phyloP scores from a whole-genome alignment of 2,113 vertebrate species.

The Dendrocopos noguchii region DNA sequence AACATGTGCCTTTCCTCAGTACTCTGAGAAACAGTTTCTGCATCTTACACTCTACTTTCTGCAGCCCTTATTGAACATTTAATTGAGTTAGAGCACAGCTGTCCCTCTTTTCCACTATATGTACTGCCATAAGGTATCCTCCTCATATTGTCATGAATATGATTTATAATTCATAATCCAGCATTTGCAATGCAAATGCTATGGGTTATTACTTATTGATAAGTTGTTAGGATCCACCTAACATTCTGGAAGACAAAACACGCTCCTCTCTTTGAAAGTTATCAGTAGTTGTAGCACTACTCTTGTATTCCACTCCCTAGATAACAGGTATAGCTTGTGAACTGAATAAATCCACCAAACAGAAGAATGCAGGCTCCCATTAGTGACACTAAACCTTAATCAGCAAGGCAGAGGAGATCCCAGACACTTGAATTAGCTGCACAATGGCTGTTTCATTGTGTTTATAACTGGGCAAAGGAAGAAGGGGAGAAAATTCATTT shows the following conservation, averaged over 20 bases:
- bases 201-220: neutral
- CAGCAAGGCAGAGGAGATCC: neutral
- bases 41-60: neutral
- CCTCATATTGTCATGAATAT: neutral
- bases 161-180: neutral
- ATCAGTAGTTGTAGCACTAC: neutral
- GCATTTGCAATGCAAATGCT: neutral
- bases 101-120: neutral
- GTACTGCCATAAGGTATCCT: neutral
- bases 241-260: neutral
- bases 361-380: neutral
- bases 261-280: neutral
- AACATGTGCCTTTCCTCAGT: neutral
- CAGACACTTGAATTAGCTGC: neutral
- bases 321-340: neutral
- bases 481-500: neutral
- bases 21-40: neutral
- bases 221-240: neutral
- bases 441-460: neutral
- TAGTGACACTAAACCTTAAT: neutral
- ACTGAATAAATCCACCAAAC: neutral
- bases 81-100: neutral
- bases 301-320: neutral
- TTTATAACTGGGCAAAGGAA: neutral
- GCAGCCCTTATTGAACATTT: neutral